Evolutionary conservation across 2,113 vertebrate species (phyloP).

Genomic region (Canis aureus): DNA sequence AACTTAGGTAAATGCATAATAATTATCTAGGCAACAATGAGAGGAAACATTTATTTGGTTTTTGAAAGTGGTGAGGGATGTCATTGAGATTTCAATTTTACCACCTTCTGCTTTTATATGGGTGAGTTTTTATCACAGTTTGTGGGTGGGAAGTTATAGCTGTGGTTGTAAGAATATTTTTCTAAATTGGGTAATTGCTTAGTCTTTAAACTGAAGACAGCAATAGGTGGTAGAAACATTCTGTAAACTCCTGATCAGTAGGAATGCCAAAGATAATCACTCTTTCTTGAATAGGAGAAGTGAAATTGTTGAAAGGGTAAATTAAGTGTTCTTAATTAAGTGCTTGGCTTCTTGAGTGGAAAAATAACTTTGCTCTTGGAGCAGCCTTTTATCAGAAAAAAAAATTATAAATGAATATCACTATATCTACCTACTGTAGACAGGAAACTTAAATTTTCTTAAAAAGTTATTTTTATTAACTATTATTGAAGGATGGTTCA

Average conservation of each 20-base stretch:
- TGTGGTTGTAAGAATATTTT: conserved; percentile 28
- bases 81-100: conserved; percentile 39
- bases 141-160: conserved; percentile 28
- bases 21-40: not conserved
- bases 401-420: not conserved
- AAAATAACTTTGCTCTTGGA: conserved; percentile 24
- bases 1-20: not conserved
- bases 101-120: conserved; percentile 43
- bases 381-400: conserved; percentile 40
- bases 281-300: conserved; percentile 54
- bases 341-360: not conserved
- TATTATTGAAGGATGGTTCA: not conserved
- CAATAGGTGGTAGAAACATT: conserved; percentile 30
- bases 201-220: conserved; percentile 52
- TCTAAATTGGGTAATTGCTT: conserved; percentile 36
- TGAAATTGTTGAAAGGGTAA: not conserved
- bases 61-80: not conserved
- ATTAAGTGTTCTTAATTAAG: not conserved
- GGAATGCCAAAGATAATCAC: not conserved
- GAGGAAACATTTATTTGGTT: not conserved
- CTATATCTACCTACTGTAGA: not conserved
- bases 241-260: not conserved
- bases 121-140: conserved; percentile 37
- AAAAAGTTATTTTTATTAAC: not conserved
- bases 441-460: not conserved